phyloP scores from a whole-genome alignment of 2,888 invertebrate genomes.

The Notodonta dromedarius region DNA sequence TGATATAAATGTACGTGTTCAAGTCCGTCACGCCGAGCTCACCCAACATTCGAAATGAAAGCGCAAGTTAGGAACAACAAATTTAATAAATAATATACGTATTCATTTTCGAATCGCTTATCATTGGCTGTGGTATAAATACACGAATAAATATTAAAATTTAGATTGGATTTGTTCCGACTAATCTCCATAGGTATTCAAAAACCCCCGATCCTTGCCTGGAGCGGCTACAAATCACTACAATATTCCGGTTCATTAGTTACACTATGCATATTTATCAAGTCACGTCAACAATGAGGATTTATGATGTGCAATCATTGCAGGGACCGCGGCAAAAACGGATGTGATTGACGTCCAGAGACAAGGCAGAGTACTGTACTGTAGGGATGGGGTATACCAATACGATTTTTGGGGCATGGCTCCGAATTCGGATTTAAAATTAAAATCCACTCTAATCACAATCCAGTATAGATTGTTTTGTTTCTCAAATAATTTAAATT shows the following conservation, averaged over 20 bases:
- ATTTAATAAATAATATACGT: neutral
- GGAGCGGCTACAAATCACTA: slow-evolving; percentile 7
- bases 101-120: too few species aligned
- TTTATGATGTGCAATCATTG: slow-evolving; percentile 73
- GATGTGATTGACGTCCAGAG: slow-evolving; percentile 58
- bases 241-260: slow-evolving; percentile 44
- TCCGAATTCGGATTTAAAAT: neutral
- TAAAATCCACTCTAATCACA: neutral
- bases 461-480: too few species aligned
- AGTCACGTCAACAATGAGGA: slow-evolving; percentile 65
- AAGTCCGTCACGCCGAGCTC: too few species aligned
- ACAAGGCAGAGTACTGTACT: slow-evolving; percentile 6
- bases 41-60: too few species aligned
- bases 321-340: slow-evolving; percentile 53
- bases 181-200: slow-evolving; percentile 9
- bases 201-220: slow-evolving; percentile 15
- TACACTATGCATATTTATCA: slow-evolving; percentile 56
- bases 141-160: too few species aligned
- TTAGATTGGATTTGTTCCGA: neutral
- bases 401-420: neutral
- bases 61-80: too few species aligned
- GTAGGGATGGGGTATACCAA: neutral
- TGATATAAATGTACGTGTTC: too few species aligned
- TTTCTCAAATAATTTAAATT: too few species aligned
- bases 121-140: too few species aligned